Conservation (phyloP, 2,797 vertebrate species). For the Simalia tracyae region DNA sequence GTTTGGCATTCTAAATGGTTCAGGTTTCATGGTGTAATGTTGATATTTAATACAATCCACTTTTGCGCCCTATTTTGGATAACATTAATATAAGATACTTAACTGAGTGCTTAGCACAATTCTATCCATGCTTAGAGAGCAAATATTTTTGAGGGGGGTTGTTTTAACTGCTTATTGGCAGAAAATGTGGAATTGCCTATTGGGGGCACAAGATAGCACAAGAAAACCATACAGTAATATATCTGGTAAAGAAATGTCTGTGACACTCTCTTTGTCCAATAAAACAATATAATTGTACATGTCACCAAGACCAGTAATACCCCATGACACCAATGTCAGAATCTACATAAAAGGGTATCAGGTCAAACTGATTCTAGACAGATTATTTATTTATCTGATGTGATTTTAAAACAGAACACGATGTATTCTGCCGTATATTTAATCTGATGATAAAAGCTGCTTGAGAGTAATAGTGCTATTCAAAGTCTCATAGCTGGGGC, state of each 20-base stretch:
- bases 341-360: not conserved
- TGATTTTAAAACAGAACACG: not conserved
- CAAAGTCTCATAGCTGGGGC: not conserved
- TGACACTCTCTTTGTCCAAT: not conserved
- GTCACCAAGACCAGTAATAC: not conserved
- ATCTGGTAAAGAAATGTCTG: not conserved
- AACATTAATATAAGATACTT: constrained; percentile 11
- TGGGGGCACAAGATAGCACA: not conserved
- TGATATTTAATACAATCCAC: constrained; percentile 28
- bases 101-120: not conserved
- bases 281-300: not conserved
- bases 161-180: not conserved
- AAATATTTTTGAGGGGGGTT: not conserved
- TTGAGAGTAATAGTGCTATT: not conserved
- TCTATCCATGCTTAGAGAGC: not conserved
- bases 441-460: not conserved
- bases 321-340: not conserved
- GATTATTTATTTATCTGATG: not conserved
- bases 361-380: not conserved
- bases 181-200: not conserved
- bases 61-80: constrained; percentile 42
- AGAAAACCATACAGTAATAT: not conserved
- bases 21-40: constrained; percentile 1
- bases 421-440: not conserved
- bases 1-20: constrained; percentile 14